Base-by-base conservation (phyloP, 2,113 vertebrate genomes). In the Aix galericulata region DNA sequence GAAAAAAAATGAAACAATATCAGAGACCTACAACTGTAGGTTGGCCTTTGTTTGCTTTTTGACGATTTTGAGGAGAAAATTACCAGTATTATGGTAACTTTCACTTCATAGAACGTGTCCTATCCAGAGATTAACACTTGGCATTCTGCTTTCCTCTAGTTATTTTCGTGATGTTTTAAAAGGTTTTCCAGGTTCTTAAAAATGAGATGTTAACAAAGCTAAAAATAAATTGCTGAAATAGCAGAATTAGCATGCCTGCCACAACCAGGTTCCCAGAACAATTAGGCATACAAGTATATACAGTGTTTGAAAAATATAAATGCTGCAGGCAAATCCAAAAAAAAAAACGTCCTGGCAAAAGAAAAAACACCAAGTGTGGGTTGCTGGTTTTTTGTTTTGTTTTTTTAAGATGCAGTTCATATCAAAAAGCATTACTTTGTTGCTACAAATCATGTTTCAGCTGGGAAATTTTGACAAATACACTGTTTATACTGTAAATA, bases 181-280 rank as follows among this genome's bases (percentile, higher is more conserved):
- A 25, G 68, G 48, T 75, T 82, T 82, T 76, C 84, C 74, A 89
- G 71, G 66, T 85, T 94, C 83, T 79, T 79, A 66, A 79, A 94
- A 89, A 68, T 15, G 14, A 72, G 23, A 79, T 64, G 56, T 82
- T 95, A 94, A 86, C 71, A 60, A 3, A 76, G 62, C 16, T 91
- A 82, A 82, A 97, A 93, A 82, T 55, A 89, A 86, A 84, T 46
- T 40, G 74, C 32, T 52, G 82, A 85, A 93, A 76, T 5, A 89
- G 55, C 44, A 80, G 67, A 89, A 91, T 89, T 86, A 86, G 31
- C 75, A 85, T 46, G 89, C 40, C 79, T 89, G 79, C 80, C 46
- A 79, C 2, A 91, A 55, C 17, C 44, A 91, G 68, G 72, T 52
- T 92, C 76, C 64, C 80, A 89, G 68, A 91, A 89, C 50, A 91